Conservation (phyloP, 2,888 invertebrate species). For the Cephus rjabovi region DNA sequence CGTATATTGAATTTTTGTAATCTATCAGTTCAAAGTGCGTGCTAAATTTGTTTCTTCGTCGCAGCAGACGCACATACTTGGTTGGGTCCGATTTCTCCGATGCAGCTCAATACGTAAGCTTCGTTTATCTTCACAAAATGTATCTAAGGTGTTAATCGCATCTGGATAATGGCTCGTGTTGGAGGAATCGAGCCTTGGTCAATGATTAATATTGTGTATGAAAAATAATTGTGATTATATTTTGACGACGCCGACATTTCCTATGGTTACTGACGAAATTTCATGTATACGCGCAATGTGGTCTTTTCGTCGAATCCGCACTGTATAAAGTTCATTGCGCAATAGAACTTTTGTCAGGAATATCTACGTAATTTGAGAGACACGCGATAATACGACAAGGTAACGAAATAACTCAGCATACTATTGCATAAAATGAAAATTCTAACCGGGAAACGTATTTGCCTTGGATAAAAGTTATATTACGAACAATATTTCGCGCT, state of each 20-base stretch:
- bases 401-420: not conserved
- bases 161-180: not conserved
- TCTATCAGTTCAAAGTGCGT: not conserved
- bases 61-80: not conserved
- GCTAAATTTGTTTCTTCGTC: not conserved
- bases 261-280: not conserved
- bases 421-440: not conserved
- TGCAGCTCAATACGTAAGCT: not conserved
- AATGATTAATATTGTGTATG: not conserved
- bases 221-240: not conserved
- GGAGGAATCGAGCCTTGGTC: not conserved
- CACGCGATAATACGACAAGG: not conserved
- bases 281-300: not conserved
- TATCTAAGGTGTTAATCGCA: not conserved
- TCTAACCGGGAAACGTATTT: conserved; percentile 39
- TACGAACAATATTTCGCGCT: conserved; percentile 3
- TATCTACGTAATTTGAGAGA: not conserved
- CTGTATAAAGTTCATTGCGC: not conserved
- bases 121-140: not conserved
- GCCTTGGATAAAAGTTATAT: conserved; percentile 37
- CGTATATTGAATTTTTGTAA: not conserved
- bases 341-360: not conserved
- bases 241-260: not conserved
- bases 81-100: not conserved
- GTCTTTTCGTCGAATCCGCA: not conserved